These are phyloP conservation scores for Popillia japonica DNA, from an alignment of 1,140 invertebrate genomes.

Conservation along the genomic window DNA sequence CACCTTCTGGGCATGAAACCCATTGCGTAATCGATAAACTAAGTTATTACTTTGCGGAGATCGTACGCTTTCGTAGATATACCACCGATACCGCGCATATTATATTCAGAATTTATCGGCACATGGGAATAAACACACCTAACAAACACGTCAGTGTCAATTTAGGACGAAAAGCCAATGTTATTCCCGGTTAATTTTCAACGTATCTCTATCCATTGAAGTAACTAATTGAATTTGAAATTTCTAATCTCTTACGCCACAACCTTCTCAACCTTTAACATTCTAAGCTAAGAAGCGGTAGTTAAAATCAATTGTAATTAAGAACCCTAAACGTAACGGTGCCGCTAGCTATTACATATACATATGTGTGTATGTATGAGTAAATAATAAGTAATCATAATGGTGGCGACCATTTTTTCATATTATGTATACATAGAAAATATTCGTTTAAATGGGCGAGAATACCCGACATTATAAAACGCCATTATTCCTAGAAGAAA, in stretches of 20 bases:
- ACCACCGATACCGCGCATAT: too few relatives aligned
- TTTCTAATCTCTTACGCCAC: background rate
- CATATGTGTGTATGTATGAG: too few relatives aligned
- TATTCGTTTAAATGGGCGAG: background rate
- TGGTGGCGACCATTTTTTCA: background rate
- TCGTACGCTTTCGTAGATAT: too few relatives aligned
- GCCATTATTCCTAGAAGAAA: background rate
- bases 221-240: constrained; percentile 12
- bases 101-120: background rate
- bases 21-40: too few relatives aligned
- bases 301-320: background rate
- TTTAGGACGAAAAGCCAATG: constrained; percentile 3
- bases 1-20: too few relatives aligned
- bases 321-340: background rate
- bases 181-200: constrained; percentile 3
- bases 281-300: background rate
- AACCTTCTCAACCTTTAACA: background rate
- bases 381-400: background rate
- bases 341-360: background rate
- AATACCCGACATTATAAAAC: background rate
- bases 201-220: background rate
- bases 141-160: constrained; percentile 1
- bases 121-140: background rate
- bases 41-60: too few relatives aligned
- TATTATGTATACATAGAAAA: background rate